Conservation (phyloP, 2,113 vertebrate genomes). For the Girardinichthys multiradiatus region DNA sequence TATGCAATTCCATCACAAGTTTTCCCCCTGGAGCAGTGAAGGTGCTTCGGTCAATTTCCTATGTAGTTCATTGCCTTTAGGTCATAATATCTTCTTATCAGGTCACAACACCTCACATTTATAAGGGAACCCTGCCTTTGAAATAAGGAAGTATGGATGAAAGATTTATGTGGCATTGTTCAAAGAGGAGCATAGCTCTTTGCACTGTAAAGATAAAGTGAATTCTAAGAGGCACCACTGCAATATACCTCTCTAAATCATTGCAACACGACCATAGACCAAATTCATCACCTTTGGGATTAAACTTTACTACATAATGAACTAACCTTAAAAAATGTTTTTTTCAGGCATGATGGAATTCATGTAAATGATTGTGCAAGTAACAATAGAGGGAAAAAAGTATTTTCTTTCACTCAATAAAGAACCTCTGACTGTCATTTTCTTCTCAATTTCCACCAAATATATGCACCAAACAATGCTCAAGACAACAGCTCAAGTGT, state of each 20-base stretch:
- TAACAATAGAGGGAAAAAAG: not conserved
- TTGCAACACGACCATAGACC: conserved; percentile 16
- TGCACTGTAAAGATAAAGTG: conserved; percentile 67
- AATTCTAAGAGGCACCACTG: conserved; percentile 44
- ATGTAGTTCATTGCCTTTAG: conserved; percentile 70
- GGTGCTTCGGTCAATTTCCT: conserved; percentile 45
- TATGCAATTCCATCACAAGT: conserved; percentile 41
- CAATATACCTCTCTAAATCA: conserved; percentile 36
- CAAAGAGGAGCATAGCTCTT: conserved; percentile 74
- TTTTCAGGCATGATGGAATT: not conserved
- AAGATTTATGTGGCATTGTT: conserved; percentile 79
- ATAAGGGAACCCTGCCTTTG: conserved; percentile 76
- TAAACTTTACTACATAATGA: not conserved
- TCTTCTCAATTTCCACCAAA: conserved; percentile 58
- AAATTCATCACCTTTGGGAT: not conserved
- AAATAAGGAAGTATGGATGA: conserved; percentile 74
- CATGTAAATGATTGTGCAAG: not conserved
- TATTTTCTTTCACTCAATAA: not conserved
- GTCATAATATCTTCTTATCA: conserved; percentile 73
- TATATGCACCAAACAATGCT: conserved; percentile 68
- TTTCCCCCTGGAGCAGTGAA: conserved; percentile 48
- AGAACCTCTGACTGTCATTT: conserved; percentile 30
- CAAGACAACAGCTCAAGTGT: conserved; percentile 78
- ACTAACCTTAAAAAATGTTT: not conserved
- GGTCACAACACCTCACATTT: conserved; percentile 68